Evolutionary conservation across 2,888 invertebrate species (phyloP), one percentile per base, ranked within the genome.

Genomic region (Dicyrtomina minuta): DNA sequence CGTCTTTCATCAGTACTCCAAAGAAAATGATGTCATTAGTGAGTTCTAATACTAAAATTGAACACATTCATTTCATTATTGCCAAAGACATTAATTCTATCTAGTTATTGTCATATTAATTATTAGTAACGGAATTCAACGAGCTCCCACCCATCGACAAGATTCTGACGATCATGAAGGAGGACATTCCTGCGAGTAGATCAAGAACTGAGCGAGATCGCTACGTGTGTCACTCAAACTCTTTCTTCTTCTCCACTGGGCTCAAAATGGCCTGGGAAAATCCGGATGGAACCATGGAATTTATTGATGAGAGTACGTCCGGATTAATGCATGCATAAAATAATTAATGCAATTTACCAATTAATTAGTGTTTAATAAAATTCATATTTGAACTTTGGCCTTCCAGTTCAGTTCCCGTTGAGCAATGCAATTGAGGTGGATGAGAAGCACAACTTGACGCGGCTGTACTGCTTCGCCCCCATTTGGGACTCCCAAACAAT

Each of bases 381-480:
- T 41, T 12, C 43, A 41, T 41, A 41, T 12, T 41, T 12, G 43
- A 41, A 41, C 43, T 13, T 41, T 13, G 15, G n/a, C 12, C 24
- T 58, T 67, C 43, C 41, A 67, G 68, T 20, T 49, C 44, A 60
- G 41, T 68, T 68, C 39, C 68, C 68, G 15, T 39, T 51, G 41
- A 61, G 61, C 41, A 68, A 68, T 55, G 39, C 59, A 17, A 33
- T 68, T 46, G 68, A 68, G 43, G 22, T 75, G 8, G 70, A 74
- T 49, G 74, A 72, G 61, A 71, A 51, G 1, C 49, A 51, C 17
- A 67, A 68, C 62, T 68, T 61, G 22, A 62, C 68, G 44, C 46
- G 61, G 26, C 70, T 76, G n/a, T 22, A 68, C 24, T 76, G 76
- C 56, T 76, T 72, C 70, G 76, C 76, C 39, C 76, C 76, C 13